Evolutionary conservation across 2,888 invertebrate species (phyloP).

Genomic region (Oscheius sp.): DNA sequence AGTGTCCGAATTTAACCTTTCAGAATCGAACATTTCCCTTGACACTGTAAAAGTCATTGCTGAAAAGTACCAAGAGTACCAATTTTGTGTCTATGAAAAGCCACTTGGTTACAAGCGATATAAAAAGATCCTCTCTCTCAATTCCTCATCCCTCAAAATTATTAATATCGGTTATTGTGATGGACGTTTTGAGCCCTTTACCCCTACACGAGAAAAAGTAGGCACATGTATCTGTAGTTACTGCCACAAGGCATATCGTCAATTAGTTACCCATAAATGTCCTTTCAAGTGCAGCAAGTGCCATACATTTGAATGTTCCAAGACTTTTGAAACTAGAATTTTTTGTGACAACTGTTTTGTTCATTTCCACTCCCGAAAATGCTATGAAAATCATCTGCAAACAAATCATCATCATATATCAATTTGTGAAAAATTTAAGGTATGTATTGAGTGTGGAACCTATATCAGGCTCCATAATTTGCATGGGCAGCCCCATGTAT

Average conservation of each 20-base stretch:
- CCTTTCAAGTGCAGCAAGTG: not conserved
- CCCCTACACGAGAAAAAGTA: not conserved
- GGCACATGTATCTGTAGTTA: not conserved
- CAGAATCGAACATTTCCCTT: too few relatives aligned
- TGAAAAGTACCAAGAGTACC: not conserved
- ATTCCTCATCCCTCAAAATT: not conserved
- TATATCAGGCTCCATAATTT: not conserved
- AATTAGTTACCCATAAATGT: not conserved
- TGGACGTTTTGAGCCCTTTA: not conserved
- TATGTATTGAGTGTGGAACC: not conserved
- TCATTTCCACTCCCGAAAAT: not conserved
- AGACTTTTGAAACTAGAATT: not conserved
- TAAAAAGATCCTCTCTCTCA: not conserved
- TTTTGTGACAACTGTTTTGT: not conserved
- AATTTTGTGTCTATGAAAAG: not conserved
- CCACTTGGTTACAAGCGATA: not conserved
- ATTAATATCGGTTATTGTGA: not conserved
- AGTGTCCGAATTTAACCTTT: too few relatives aligned
- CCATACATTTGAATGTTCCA: not conserved
- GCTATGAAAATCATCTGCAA: not conserved
- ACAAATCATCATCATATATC: too few relatives aligned
- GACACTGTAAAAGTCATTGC: too few relatives aligned
- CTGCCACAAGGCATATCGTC: not conserved
- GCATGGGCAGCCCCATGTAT: not conserved
- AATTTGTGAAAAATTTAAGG: not conserved